These are phyloP conservation scores for Beroe forskalii DNA, from an alignment of 37 sponge, comb jelly and placozoan genomes.

Conservation along the genomic window DNA sequence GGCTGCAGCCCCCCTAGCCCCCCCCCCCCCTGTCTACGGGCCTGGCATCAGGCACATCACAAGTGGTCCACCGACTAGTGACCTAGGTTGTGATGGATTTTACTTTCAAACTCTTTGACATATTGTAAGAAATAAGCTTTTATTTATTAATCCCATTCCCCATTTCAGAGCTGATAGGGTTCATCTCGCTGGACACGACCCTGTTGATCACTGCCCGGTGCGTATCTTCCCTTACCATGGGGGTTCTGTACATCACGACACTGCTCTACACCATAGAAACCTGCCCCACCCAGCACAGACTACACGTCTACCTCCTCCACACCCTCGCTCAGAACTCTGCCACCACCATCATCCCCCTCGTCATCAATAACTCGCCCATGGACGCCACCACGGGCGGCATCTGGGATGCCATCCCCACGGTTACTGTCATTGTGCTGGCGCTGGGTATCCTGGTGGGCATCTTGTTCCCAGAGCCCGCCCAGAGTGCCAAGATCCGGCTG, in stretches of 20 bases:
- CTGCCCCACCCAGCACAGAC: conserved; percentile 21
- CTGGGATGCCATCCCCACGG: neutral
- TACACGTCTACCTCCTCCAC: conserved; percentile 53
- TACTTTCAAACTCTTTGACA: too few relatives aligned
- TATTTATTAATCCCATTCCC: neutral
- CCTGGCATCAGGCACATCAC: too few relatives aligned
- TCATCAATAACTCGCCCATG: neutral
- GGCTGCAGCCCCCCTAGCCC: too few relatives aligned
- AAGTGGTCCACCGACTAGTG: too few relatives aligned
- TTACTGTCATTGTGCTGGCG: neutral
- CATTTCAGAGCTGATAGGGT: conserved; percentile 38
- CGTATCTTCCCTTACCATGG: conserved; percentile 30
- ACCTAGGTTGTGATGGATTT: too few relatives aligned
- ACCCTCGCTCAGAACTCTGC: conserved; percentile 11
- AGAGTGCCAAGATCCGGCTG: neutral
- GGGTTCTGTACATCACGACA: conserved; percentile 41
- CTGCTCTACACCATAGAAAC: conserved; percentile 62
- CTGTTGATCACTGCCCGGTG: neutral
- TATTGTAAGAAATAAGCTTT: too few relatives aligned
- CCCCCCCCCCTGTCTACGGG: too few relatives aligned
- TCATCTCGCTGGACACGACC: conserved; percentile 27
- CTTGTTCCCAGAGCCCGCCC: conserved; percentile 30
- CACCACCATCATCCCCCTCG: conserved; percentile 17
- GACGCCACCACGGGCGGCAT: neutral
- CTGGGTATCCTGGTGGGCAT: conserved; percentile 29